A percentile compares a stretch with the other conserved stretches of the same genome.
Conservation (phyloP, 2,797 vertebrate genomes). For the Alectoris magna region DNA sequence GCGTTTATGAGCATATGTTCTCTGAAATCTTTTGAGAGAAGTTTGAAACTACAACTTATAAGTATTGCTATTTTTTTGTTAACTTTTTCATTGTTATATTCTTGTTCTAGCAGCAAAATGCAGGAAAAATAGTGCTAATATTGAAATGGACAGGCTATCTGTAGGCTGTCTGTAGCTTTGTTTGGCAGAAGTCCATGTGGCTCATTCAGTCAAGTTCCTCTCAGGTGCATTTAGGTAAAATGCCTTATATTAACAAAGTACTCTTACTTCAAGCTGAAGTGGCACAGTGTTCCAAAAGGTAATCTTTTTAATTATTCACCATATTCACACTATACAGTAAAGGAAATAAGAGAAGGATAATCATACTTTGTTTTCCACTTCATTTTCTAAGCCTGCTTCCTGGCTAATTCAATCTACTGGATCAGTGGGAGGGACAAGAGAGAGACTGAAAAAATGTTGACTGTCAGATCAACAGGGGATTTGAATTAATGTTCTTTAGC, state of each 20-base stretch:
- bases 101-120: not conserved
- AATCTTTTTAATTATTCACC: not conserved
- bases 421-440: constrained; percentile 34
- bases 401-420: constrained; percentile 30
- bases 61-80: not conserved
- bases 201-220: not conserved
- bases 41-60: not conserved
- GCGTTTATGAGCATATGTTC: not conserved
- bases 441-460: constrained; percentile 39
- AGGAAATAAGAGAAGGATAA: not conserved
- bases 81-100: not conserved
- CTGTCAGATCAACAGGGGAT: constrained; percentile 30
- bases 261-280: not conserved
- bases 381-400: constrained; percentile 38
- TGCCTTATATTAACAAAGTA: not conserved
- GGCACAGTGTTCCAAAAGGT: not conserved
- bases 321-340: not conserved
- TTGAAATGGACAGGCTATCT: not conserved
- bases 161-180: not conserved
- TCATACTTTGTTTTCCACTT: constrained; percentile 13
- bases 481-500: constrained; percentile 48
- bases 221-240: not conserved
- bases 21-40: not conserved
- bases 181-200: not conserved
- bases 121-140: not conserved